Base-by-base conservation (phyloP, 1,140 invertebrate species). In the Sitophilus oryzae region DNA sequence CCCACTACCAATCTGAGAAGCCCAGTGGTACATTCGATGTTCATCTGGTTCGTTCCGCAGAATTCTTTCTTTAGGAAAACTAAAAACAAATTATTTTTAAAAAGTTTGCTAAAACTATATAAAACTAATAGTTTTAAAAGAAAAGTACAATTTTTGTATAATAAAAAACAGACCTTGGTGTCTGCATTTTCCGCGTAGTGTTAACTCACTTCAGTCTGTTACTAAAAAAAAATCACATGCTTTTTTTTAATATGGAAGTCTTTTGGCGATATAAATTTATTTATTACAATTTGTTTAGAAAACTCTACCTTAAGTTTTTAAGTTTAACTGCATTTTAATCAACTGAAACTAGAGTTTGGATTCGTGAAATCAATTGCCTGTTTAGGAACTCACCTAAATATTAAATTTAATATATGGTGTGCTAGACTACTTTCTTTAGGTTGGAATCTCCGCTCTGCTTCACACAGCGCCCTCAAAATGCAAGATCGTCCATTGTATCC, bases 11-110 rank as follows among this genome's bases (percentile, higher is more conserved):
- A 77, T 74, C 63, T 73, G 74, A 53, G 83, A 77, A 14, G 85
- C 86, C 42, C 76, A 67, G 49, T 83, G 80, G 61, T 88, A 88
- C 47, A 79, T 74, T 18, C 71, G 70, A 63, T 86, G 82, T 56
- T 84, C 82, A n/a, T 75, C 52, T 5, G 84, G 81, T 66, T 88
- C 85, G 21, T 77, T 74, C 2, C 75, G 70, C 20, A 82, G 71
- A 18, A 86, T 68, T 54, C 75, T 76, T 38, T 80, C 76, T 62
- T 82, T 72, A 10, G 85, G 86, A 47, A 86, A 64, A 25, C 62
- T 64, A 56, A 2, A 43, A 41, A 40, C 30, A 48, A 45, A 37
- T 34, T 14, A 21, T 9, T 11, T 21, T 9, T 44, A 40, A 40
- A 40, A 40, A 9, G 18, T 9, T 40, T 14, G 1, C 18, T 40